Evolutionary conservation across 1,140 invertebrate genomes (phyloP).

Genomic region (Trichogramma pretiosum): DNA sequence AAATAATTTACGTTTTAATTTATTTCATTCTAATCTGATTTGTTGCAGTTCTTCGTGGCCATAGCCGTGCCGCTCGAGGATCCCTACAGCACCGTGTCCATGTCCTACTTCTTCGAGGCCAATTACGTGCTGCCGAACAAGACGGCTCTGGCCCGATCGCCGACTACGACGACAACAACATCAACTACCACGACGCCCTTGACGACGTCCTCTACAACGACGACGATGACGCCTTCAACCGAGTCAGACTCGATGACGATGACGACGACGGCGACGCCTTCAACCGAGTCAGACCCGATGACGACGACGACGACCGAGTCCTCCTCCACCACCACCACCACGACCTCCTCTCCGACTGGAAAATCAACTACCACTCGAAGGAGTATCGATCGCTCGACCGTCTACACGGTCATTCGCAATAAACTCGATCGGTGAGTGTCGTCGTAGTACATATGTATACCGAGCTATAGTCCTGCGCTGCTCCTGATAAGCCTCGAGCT

Average conservation of each 20-base stretch:
- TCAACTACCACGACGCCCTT: too few relatives aligned
- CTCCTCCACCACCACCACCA: too few relatives aligned
- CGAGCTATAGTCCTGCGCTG: too few relatives aligned
- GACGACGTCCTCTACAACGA: too few relatives aligned
- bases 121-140: slow-evolving; percentile 54
- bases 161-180: too few relatives aligned
- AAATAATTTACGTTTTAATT: too few relatives aligned
- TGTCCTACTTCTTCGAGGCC: slow-evolving; percentile 68
- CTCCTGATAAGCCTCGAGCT: too few relatives aligned
- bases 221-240: too few relatives aligned
- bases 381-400: slow-evolving; percentile 31
- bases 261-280: slow-evolving; percentile 13
- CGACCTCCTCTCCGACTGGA: too few relatives aligned
- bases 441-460: too few relatives aligned
- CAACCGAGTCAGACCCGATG: slow-evolving; percentile 19
- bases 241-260: not conserved
- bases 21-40: too few relatives aligned
- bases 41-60: slow-evolving; percentile 53
- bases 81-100: slow-evolving; percentile 57
- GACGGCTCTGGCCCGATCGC: slow-evolving; percentile 17
- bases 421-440: slow-evolving; percentile 36
- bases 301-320: slow-evolving; percentile 11
- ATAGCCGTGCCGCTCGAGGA: slow-evolving; percentile 62
- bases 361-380: too few relatives aligned
- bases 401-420: slow-evolving; percentile 33